Evolutionary conservation across 1,140 invertebrate species (phyloP).

Genomic region (Drosophila kikkawai): DNA sequence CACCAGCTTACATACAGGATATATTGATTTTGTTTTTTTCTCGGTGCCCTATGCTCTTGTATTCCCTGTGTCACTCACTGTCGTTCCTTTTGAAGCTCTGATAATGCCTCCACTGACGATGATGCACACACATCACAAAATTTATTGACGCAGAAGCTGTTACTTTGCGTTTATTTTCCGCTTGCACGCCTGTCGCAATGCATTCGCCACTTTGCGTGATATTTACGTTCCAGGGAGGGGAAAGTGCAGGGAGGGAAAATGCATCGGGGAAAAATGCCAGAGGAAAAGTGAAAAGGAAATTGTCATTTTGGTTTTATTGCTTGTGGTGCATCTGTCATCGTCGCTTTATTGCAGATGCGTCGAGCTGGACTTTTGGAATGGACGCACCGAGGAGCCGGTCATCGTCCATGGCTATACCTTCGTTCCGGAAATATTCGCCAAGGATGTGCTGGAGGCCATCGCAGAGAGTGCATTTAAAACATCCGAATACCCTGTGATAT

Average conservation of each 20-base stretch:
- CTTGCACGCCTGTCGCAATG: constrained; percentile 31
- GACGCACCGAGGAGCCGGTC: constrained; percentile 96
- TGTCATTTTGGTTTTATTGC: constrained; percentile 50
- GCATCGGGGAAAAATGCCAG: constrained; percentile 9
- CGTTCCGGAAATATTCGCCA: constrained; percentile 97
- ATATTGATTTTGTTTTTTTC: not conserved
- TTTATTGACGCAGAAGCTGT: constrained; percentile 71
- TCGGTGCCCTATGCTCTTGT: not conserved
- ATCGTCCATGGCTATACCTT: constrained; percentile 99
- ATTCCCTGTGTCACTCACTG: not conserved
- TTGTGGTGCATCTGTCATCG: constrained; percentile 2
- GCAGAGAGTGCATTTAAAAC: constrained; percentile 99
- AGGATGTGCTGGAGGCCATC: constrained; percentile 98
- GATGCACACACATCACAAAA: constrained; percentile 62
- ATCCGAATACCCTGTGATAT: constrained; percentile 97
- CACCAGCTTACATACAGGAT: not conserved
- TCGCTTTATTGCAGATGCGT: constrained; percentile 89
- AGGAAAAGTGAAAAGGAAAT: constrained; percentile 27
- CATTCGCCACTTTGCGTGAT: constrained; percentile 34
- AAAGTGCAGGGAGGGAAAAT: not conserved
- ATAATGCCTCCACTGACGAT: constrained; percentile 24
- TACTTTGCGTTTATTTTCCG: constrained; percentile 53
- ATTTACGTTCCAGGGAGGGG: constrained; percentile 19
- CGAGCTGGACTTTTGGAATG: constrained; percentile 99
- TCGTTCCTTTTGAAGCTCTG: constrained; percentile 2